These are phyloP conservation scores for Ommatoiulus sabulosus DNA, from an alignment of 2,888 invertebrate species.

Conservation along the genomic window DNA sequence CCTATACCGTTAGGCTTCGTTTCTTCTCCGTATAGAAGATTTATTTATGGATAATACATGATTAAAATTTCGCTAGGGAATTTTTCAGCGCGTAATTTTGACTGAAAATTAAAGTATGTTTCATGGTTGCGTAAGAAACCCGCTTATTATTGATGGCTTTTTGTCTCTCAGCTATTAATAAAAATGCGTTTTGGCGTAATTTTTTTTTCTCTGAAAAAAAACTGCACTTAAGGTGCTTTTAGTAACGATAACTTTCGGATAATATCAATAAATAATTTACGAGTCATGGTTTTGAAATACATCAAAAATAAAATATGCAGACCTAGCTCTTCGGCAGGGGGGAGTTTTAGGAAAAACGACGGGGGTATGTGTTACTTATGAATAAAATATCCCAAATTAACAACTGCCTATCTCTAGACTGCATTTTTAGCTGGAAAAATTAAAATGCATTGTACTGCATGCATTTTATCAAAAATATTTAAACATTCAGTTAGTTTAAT, in stretches of 20 bases:
- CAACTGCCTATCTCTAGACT: not conserved
- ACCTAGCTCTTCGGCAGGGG: not conserved
- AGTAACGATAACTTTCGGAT: slow-evolving; percentile 48
- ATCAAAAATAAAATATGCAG: slow-evolving; percentile 47
- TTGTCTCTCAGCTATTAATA: slow-evolving; percentile 47
- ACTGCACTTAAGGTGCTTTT: slow-evolving; percentile 38
- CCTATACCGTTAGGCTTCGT: not conserved
- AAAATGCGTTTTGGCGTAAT: slow-evolving; percentile 47
- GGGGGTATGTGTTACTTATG: slow-evolving; percentile 22
- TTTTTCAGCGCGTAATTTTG: slow-evolving; percentile 37
- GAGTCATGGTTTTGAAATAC: slow-evolving; percentile 41
- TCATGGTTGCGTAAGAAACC: slow-evolving; percentile 32
- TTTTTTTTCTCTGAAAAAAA: not conserved
- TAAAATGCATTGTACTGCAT: not conserved
- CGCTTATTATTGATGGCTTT: slow-evolving; percentile 46
- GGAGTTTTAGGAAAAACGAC: not conserved
- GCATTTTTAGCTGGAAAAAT: not conserved
- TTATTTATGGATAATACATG: slow-evolving; percentile 46
- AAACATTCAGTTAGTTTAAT: no score
- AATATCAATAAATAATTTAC: slow-evolving; percentile 48
- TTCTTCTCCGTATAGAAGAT: not conserved
- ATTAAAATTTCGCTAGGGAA: slow-evolving; percentile 41
- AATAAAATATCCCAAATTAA: slow-evolving; percentile 1
- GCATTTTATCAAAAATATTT: no score
- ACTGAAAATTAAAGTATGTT: slow-evolving; percentile 38